These are phyloP conservation scores for Nipponacmea schrenckii DNA, from an alignment of 2,888 invertebrate genomes.

Conservation along the genomic window DNA sequence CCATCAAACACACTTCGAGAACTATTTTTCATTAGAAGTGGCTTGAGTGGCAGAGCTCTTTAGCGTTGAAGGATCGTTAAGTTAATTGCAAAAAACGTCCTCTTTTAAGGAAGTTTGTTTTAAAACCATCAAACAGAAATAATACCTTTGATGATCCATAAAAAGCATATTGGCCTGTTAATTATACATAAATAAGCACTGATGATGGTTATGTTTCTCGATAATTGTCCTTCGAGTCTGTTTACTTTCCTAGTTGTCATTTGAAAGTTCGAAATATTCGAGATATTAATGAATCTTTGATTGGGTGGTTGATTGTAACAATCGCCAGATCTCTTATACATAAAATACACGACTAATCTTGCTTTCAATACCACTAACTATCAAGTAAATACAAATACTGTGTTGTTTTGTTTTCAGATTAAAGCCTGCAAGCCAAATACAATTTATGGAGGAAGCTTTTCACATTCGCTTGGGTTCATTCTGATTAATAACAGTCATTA, in stretches of 20 bases:
- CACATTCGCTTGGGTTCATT: background rate
- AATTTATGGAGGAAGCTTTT: background rate
- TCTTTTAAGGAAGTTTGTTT: constrained; percentile 8
- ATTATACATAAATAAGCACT: background rate
- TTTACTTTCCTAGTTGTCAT: background rate
- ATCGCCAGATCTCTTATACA: background rate
- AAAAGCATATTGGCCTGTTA: background rate
- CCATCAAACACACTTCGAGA: background rate
- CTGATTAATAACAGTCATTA: too few relatives aligned
- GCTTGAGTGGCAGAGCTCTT: constrained; percentile 3
- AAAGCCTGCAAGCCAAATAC: background rate
- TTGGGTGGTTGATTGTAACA: background rate
- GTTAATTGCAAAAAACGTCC: background rate
- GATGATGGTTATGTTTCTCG: background rate
- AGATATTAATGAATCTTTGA: background rate
- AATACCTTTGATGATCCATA: constrained; percentile 1
- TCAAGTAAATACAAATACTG: background rate
- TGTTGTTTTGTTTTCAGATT: background rate
- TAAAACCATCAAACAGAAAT: constrained; percentile 3
- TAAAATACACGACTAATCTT: background rate
- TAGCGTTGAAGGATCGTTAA: constrained; percentile 5
- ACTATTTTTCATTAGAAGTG: background rate
- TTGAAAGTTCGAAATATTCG: background rate
- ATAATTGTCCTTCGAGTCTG: background rate
- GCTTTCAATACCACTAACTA: background rate